Evolutionary conservation across 2,113 vertebrate species (phyloP).

Genomic region (Mormyrus lacerda): DNA sequence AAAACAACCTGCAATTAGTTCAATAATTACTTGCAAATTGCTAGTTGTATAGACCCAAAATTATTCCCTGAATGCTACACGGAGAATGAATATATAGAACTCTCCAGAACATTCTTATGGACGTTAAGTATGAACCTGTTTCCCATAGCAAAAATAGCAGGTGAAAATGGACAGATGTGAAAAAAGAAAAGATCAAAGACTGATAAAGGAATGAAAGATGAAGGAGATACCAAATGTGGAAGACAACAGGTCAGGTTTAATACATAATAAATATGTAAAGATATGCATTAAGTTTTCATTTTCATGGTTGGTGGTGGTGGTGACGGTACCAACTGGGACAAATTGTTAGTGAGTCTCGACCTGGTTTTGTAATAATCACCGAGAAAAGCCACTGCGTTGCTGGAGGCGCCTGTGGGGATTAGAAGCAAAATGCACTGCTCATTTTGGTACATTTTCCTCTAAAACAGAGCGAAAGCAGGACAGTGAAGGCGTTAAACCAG

Average conservation of each 20-base stretch:
- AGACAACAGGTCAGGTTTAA: neutral
- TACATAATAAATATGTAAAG: neutral
- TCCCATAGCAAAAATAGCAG: neutral
- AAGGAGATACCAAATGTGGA: neutral
- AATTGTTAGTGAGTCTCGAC: neutral
- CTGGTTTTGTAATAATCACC: neutral
- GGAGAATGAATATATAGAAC: neutral
- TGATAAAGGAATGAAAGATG: neutral
- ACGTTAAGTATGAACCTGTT: neutral
- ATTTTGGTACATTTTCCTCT: neutral
- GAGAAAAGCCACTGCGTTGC: neutral
- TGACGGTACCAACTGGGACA: neutral
- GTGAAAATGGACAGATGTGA: neutral
- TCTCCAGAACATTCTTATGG: neutral
- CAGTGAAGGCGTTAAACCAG: neutral
- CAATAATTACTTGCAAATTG: slow-evolving; percentile 38
- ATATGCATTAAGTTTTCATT: neutral
- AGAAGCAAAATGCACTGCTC: neutral
- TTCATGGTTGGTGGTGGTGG: neutral
- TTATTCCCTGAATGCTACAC: slow-evolving; percentile 24
- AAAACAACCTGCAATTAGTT: slow-evolving; percentile 42
- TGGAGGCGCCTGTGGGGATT: neutral
- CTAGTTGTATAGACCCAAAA: slow-evolving; percentile 31
- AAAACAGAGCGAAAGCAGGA: neutral
- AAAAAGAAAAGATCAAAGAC: neutral